Evolutionary conservation across 2,888 invertebrate species (phyloP).

Genomic region (Sicus ferrugineus): DNA sequence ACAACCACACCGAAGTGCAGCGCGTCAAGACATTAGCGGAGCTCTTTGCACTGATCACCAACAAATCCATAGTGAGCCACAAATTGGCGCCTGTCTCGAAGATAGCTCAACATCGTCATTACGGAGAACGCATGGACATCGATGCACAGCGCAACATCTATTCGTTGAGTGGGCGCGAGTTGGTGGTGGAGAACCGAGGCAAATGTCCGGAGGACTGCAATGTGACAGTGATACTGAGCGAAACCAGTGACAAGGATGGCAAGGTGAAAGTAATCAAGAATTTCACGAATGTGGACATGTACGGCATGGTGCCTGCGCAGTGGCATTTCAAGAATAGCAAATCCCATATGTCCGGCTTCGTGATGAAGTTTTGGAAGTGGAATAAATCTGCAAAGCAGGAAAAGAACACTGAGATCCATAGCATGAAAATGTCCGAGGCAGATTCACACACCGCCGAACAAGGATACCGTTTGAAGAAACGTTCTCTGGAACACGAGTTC

Average conservation of each 20-base stretch:
- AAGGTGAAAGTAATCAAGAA: slow-evolving; percentile 69
- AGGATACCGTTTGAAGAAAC: slow-evolving; percentile 6
- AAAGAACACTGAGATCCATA: slow-evolving; percentile 22
- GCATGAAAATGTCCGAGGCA: slow-evolving; percentile 36
- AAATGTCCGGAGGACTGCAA: slow-evolving; percentile 75
- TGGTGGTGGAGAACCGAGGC: slow-evolving; percentile 77
- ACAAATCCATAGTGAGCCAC: slow-evolving; percentile 57
- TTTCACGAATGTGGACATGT: slow-evolving; percentile 72
- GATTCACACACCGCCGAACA: slow-evolving; percentile 7
- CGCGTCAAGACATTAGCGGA: slow-evolving; percentile 64
- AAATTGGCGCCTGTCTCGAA: slow-evolving; percentile 60
- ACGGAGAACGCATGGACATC: slow-evolving; percentile 69
- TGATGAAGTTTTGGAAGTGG: slow-evolving; percentile 86
- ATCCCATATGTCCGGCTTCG: slow-evolving; percentile 75
- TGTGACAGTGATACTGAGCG: slow-evolving; percentile 69
- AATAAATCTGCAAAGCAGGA: slow-evolving; percentile 50
- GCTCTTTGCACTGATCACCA: slow-evolving; percentile 64
- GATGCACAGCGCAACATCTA: slow-evolving; percentile 69
- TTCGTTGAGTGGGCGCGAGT: slow-evolving; percentile 70
- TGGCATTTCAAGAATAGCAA: slow-evolving; percentile 67
- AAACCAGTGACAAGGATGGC: slow-evolving; percentile 66
- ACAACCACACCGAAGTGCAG: slow-evolving; percentile 69
- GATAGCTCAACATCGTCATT: slow-evolving; percentile 67
- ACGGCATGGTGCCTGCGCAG: slow-evolving; percentile 76
- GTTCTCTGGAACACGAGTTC: slow-evolving; percentile 41